Conservation (phyloP, 1,140 invertebrate species). For the Ericerus pela region DNA sequence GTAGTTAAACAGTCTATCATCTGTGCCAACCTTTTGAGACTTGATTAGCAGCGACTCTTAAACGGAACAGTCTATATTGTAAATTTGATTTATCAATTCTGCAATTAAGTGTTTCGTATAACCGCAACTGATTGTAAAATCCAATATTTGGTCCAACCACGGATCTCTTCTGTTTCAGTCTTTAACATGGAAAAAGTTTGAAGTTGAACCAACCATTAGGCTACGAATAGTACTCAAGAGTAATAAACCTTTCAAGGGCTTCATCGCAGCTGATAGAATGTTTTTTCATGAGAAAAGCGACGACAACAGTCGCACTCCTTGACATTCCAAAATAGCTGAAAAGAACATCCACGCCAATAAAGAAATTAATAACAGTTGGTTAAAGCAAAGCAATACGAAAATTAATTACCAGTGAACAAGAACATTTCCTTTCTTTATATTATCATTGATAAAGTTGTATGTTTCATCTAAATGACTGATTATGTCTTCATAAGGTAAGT, state of each 20-base stretch:
- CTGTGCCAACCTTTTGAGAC: constrained; percentile 45
- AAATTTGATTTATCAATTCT: constrained; percentile 49
- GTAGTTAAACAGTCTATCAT: background rate
- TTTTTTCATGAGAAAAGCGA: constrained; percentile 74
- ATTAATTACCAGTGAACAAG: constrained; percentile 57
- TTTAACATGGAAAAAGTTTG: constrained; percentile 26
- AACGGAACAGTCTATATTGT: constrained; percentile 57
- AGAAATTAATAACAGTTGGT: background rate
- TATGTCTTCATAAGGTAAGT: constrained; percentile 65
- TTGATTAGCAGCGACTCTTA: constrained; percentile 62
- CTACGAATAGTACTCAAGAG: constrained; percentile 7
- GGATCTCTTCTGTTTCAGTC: constrained; percentile 45
- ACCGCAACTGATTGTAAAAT: constrained; percentile 55
- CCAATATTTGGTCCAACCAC: constrained; percentile 55
- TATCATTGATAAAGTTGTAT: constrained; percentile 51
- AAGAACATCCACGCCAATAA: constrained; percentile 18
- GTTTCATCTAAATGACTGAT: constrained; percentile 59
- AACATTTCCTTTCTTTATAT: constrained; percentile 41
- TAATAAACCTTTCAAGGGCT: constrained; percentile 41
- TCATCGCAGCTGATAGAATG: constrained; percentile 50
- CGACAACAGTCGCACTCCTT: constrained; percentile 62
- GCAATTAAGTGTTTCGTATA: constrained; percentile 62
- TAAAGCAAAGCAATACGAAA: constrained; percentile 8
- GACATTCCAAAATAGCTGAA: constrained; percentile 68
- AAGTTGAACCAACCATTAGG: too few species aligned